Conservation (phyloP, 2,888 invertebrate genomes). For the Desoria tigrina region DNA sequence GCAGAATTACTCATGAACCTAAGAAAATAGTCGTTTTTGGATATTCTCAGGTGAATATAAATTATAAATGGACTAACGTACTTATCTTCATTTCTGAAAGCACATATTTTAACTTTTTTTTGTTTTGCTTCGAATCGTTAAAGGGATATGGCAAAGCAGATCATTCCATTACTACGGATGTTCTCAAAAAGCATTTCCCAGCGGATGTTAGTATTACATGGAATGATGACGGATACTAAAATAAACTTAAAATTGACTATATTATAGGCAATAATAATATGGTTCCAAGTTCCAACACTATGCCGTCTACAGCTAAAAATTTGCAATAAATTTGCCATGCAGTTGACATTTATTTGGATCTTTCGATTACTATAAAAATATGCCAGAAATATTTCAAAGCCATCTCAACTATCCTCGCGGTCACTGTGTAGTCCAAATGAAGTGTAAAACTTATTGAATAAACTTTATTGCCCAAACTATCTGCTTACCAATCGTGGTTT, state of each 20-base stretch:
- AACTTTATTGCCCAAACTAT: too few species aligned
- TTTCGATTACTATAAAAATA: too few species aligned
- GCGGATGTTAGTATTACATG: constrained; percentile 75
- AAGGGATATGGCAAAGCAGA: constrained; percentile 83
- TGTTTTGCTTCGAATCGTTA: constrained; percentile 25
- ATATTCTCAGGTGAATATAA: constrained; percentile 71
- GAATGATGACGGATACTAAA: constrained; percentile 80
- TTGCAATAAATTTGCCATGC: too few species aligned
- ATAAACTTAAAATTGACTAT: not conserved
- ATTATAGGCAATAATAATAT: not conserved
- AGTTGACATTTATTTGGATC: too few species aligned
- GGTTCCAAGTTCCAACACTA: too few species aligned
- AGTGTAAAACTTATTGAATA: too few species aligned
- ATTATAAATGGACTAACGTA: not conserved
- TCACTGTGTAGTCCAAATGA: too few species aligned
- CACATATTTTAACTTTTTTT: not conserved
- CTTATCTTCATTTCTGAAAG: not conserved
- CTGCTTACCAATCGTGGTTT: too few species aligned
- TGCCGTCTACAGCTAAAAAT: too few species aligned
- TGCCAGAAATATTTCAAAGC: too few species aligned
- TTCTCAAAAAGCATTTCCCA: constrained; percentile 73
- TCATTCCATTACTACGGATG: constrained; percentile 72
- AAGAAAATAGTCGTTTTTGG: constrained; percentile 82
- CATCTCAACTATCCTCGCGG: too few species aligned
- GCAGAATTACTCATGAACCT: constrained; percentile 82